Evolutionary conservation across 2,113 vertebrate genomes (phyloP), one percentile per base, ranked within the genome.

Genomic region (Peromyscus maniculatus): DNA sequence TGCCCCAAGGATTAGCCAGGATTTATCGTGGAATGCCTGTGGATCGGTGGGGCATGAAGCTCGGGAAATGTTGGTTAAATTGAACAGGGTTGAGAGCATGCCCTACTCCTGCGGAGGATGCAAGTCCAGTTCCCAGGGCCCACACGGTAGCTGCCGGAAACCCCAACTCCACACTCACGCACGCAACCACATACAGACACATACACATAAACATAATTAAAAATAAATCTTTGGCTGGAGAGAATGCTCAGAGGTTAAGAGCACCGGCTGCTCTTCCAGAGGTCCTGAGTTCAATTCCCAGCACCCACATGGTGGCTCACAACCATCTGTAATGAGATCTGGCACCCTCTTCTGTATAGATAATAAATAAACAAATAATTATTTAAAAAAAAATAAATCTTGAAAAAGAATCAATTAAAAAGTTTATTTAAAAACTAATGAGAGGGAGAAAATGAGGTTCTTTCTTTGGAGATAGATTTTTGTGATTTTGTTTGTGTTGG

Each of bases 61-160:
- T 89, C 19, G 26, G 75, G 80, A 93, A 93, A 77, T 6, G 17
- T 77, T 93, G 74, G 67, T 71, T 59, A 43, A 62, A 64, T 95
- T 77, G 59, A 91, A 55, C 21, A 52, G 9, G n/a, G 57, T 17
- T 64, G 24, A 39, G 21, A 64, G 26, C n/a, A 64, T 64, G n/a
- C 43, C 5, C 59, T 64, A 24, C 15, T 64, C 12, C 80, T 13
- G 6, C 26, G 46, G 1, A 84, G 2, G 7, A 43, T 39, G 15
- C 24, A 31, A 19, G 22, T 84, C 43, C 59, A 64, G 24, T 10
- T 84, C 57, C 82, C 82, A 84, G n/a, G 57, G 43, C n/a, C 57
- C 57, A 83, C 36, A 80, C 1, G 7, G 78, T 57, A 36, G 33
- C 79, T 82, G 36, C 55, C 3, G 0, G 33, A 3, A 64, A 64